Evolutionary conservation across 2,888 invertebrate species (phyloP).

Genomic region (Chrysomela aeneicollis): DNA sequence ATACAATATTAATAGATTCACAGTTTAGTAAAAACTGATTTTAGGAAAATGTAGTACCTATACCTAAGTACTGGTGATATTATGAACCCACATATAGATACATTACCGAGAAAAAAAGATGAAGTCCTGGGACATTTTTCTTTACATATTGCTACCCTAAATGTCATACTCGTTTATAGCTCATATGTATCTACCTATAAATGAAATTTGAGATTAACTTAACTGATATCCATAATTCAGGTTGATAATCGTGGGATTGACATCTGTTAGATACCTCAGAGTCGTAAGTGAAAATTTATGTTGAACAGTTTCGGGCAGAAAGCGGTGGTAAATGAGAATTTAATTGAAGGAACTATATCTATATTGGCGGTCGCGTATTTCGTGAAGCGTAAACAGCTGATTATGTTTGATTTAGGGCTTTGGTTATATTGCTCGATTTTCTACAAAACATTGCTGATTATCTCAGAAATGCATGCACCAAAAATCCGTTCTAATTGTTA

Average conservation of each 20-base stretch:
- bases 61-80: too few species aligned
- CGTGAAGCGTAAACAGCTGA: slow-evolving; percentile 1
- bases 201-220: too few species aligned
- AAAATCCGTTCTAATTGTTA: too few species aligned
- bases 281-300: background rate
- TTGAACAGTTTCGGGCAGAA: background rate
- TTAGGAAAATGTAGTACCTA: too few species aligned
- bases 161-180: too few species aligned
- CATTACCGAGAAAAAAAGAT: too few species aligned
- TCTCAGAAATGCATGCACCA: background rate
- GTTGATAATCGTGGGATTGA: background rate
- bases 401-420: background rate
- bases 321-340: background rate
- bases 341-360: background rate
- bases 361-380: background rate
- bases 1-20: too few species aligned
- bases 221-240: background rate
- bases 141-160: too few species aligned
- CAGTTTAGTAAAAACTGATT: too few species aligned
- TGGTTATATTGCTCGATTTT: background rate
- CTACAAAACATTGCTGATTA: background rate
- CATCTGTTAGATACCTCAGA: background rate
- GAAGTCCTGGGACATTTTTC: too few species aligned
- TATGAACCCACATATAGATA: too few species aligned
- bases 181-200: too few species aligned